A percentile compares a stretch with the other conserved stretches of the same genome.
Evolutionary conservation across 2,797 vertebrate species (phyloP).

Genomic region (Morelia viridis): DNA sequence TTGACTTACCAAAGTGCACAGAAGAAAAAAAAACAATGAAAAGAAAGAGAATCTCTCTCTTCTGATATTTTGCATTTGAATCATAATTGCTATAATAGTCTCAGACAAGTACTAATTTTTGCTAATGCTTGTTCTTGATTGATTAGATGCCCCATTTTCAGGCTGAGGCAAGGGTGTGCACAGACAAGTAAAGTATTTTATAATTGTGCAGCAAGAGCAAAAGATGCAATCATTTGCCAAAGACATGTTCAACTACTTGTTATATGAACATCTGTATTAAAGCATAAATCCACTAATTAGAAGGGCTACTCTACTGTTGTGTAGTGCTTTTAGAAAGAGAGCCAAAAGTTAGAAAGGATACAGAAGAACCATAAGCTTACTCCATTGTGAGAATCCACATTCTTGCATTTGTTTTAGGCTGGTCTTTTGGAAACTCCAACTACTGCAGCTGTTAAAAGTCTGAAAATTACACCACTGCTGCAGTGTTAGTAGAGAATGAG

Average conservation of each 20-base stretch:
- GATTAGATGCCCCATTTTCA: constrained; percentile 27
- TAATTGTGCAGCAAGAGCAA: constrained; percentile 35
- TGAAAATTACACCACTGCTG: background rate
- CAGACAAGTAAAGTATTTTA: constrained; percentile 20
- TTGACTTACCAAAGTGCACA: constrained; percentile 9
- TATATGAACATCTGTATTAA: background rate
- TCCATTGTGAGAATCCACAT: constrained; percentile 20
- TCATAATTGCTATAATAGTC: constrained; percentile 54
- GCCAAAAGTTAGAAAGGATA: constrained; percentile 25
- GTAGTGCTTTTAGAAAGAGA: background rate
- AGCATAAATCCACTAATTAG: constrained; percentile 23
- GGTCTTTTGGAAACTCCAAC: background rate
- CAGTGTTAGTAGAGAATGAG: background rate
- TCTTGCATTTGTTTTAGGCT: background rate
- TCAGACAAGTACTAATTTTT: constrained; percentile 48
- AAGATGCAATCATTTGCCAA: constrained; percentile 33
- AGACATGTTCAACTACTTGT: constrained; percentile 10
- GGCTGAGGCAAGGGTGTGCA: background rate
- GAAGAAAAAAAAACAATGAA: background rate
- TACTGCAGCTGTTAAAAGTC: background rate
- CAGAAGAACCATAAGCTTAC: constrained; percentile 29
- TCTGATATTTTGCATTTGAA: constrained; percentile 36
- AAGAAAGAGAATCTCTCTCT: constrained; percentile 19
- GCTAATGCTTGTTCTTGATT: constrained; percentile 34
- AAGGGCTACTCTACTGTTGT: constrained; percentile 37